phyloP scores from a whole-genome alignment of 2,888 invertebrate species.

The Callyntrura guangdongensis region DNA sequence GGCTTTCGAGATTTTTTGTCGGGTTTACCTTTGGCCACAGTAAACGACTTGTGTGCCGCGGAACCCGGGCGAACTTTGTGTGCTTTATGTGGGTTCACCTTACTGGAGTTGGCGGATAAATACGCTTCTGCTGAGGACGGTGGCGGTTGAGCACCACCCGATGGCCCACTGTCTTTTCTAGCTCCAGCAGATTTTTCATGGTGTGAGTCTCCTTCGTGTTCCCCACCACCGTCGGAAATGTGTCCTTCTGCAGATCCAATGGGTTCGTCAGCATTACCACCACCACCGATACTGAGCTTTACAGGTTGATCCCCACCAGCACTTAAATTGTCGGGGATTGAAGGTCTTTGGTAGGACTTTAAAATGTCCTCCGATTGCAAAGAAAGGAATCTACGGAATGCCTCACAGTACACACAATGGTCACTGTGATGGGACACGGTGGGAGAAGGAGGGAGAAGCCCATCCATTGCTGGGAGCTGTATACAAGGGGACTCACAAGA shows the following conservation, averaged over 20 bases:
- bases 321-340: not conserved
- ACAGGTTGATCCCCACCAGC: not conserved
- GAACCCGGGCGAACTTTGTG: not conserved
- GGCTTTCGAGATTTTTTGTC: constrained; percentile 7
- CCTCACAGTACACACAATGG: constrained; percentile 60
- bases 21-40: not conserved
- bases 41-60: not conserved
- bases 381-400: constrained; percentile 54
- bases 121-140: not conserved
- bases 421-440: constrained; percentile 56
- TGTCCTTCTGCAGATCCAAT: not conserved
- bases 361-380: constrained; percentile 29
- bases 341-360: not conserved
- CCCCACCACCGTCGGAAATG: not conserved
- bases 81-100: not conserved
- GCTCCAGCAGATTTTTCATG: not conserved
- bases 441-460: not conserved
- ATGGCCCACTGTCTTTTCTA: constrained; percentile 55
- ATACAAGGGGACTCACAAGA: constrained; percentile 28
- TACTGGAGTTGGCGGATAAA: not conserved
- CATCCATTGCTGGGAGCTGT: not conserved
- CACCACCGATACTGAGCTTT: not conserved
- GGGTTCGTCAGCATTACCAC: not conserved
- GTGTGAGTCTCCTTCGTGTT: constrained; percentile 22
- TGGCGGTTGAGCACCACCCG: not conserved